Evolutionary conservation across 2,888 invertebrate species (phyloP), one percentile per base, ranked within the genome.

Genomic region (Diaphora mendica): DNA sequence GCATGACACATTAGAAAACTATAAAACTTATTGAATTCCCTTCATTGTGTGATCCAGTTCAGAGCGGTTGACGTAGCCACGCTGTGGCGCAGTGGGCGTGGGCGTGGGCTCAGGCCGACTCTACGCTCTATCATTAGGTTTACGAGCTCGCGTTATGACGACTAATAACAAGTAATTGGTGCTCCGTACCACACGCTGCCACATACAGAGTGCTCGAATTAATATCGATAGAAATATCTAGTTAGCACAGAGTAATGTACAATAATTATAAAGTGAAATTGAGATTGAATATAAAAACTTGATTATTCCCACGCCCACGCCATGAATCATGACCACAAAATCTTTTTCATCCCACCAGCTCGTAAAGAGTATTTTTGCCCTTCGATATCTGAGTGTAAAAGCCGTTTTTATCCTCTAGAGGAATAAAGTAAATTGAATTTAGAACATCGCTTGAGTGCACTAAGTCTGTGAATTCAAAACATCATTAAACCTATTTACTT

Each of bases 91-190:
- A n/a, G 30, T 30, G 30, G 5, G 17, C 51, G 44, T 64, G 33
- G 68, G 68, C 64, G 48, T 68, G 13, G 3, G 20, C 39, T n/a
- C 64, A 42, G 3, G 44, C 48, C 59, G 73, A 65, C 62, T 64
- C 68, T 64, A 65, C 73, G 62, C 72, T 66, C 72, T 72, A 72
- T 75, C 64, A 72, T 75, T 75, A 75, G 65, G 30, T 33, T 62
- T 66, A 72, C 70, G 74, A 69, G 72, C 64, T 69, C 42, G 71
- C 69, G 68, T 71, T 71, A 68, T 71, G 68, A 69, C 69, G 69
- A 72, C 75, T 75, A 62, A 70, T 75, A 69, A 69, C 70, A 44
- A 72, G 33, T 72, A 72, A 72, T 72, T 75, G 72, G 39, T 51
- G 71, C 42, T 75, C 69, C 64, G 66, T 66, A 71, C 65, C 35